Base-by-base conservation (phyloP, 2,797 vertebrate species). In the Lithobates pipiens region DNA sequence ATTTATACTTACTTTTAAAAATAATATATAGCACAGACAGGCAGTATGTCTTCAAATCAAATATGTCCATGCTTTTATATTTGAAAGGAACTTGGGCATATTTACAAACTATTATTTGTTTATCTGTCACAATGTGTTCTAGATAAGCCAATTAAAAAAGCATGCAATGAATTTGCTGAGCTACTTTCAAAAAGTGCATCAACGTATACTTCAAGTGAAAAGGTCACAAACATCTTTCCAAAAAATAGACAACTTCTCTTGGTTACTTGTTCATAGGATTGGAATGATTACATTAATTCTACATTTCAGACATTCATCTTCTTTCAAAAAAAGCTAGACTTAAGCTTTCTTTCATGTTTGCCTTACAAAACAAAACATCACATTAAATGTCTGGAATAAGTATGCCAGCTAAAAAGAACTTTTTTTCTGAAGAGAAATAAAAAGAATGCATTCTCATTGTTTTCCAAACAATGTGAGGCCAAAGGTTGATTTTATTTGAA, bases 131-230 rank as follows among this genome's bases (percentile, higher is more conserved):
- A 82, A 82, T 46, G 57, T 65, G 34, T 75, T 67, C 71, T 18
- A 23, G 70, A 67, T 46, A 82, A 82, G 80, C 80, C 80, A 82
- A 82, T 82, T 82, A 82, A 82, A 82, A 75, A 42, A 75, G 65
- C 80, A 82, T 75, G 21, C 70, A 82, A 25, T 16, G 61, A 74
- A 75, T 77, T 83, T 77, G 27, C 46, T 61, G 23, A 70, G 25
- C 32, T 77, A n/a, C 34, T 84, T 84, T 77, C 82, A 77, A 77
- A 84, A 39, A 69, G 23, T 32, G n/a, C 32, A 27, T 32, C 21
- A 68, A 83, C 39, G 15, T 76, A 46, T 61, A 34, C 32, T 69
- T 54, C 21, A 83, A 46, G 42, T 74, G 46, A 84, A 83, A 84
- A 84, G 82, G 82, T 77, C 75, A 84, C 29, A 57, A 67, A 84